Evolutionary conservation across 2,797 vertebrate genomes (phyloP).

Genomic region (Pygocentrus nattereri): DNA sequence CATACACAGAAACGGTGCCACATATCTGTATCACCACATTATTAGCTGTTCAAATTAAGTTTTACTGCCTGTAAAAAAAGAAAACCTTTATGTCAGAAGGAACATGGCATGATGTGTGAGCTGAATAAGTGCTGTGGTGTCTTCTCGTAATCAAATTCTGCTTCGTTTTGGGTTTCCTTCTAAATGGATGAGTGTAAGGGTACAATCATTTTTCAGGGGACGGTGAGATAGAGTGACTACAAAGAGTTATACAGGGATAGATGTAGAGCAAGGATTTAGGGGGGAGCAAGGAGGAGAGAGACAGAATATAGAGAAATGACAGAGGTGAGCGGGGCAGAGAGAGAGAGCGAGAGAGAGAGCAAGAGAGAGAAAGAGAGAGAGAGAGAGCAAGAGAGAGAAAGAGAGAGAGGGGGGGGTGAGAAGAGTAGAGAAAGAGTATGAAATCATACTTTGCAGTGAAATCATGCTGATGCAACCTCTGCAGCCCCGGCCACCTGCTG

Average conservation of each 20-base stretch:
- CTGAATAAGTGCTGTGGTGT: neutral
- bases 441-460: constrained; percentile 9
- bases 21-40: too few relatives aligned
- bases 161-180: neutral
- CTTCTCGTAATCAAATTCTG: neutral
- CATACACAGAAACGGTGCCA: too few relatives aligned
- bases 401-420: neutral
- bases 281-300: neutral
- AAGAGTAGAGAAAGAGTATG: neutral
- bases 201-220: neutral
- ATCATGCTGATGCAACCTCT: constrained; percentile 2
- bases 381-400: neutral
- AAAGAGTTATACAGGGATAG: neutral
- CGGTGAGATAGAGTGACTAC: neutral
- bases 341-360: too few relatives aligned
- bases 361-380: neutral
- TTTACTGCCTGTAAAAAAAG: neutral
- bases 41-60: neutral
- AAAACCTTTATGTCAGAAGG: too few relatives aligned
- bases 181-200: neutral
- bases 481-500: neutral
- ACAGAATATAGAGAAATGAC: too few relatives aligned
- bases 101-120: too few relatives aligned
- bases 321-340: too few relatives aligned
- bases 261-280: neutral